A percentile compares a stretch with the other conserved stretches of the same genome.
These are phyloP conservation scores for Lymantria dispar DNA, from an alignment of 2,888 invertebrate species.

Conservation along the genomic window DNA sequence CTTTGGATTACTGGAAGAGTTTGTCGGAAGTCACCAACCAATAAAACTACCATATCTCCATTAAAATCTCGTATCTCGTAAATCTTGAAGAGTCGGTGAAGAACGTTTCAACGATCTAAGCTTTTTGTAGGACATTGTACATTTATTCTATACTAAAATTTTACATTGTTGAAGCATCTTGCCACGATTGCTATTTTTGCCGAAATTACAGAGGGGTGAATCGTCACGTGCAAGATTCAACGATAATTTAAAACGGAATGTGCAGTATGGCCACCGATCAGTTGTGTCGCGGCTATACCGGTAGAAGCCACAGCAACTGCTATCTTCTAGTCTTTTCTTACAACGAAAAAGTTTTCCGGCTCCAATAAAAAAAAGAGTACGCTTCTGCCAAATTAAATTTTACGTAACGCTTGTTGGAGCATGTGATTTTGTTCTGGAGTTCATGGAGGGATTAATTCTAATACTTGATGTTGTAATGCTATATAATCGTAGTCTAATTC, in stretches of 20 bases:
- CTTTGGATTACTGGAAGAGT: conserved; percentile 21
- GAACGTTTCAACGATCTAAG: conserved; percentile 8
- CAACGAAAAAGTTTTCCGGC: conserved; percentile 14
- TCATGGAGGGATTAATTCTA: conserved; percentile 13
- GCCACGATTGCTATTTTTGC: conserved; percentile 19
- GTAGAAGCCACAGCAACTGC: conserved; percentile 16
- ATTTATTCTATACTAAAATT: conserved; percentile 31
- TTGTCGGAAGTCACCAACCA: conserved; percentile 16
- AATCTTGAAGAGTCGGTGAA: conserved; percentile 3
- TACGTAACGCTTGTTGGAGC: conserved; percentile 12
- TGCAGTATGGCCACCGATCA: conserved; percentile 5
- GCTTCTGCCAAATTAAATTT: conserved; percentile 13
- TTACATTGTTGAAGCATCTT: conserved; percentile 15
- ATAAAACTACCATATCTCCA: conserved; percentile 18
- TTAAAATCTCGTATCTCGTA: conserved; percentile 17
- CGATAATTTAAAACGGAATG: conserved; percentile 1
- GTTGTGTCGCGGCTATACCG: neutral
- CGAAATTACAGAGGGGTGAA: conserved; percentile 22
- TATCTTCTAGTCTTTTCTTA: conserved; percentile 21
- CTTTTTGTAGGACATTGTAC: conserved; percentile 27
- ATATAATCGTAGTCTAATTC: conserved; percentile 17
- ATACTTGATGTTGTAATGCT: conserved; percentile 7
- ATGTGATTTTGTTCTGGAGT: conserved; percentile 14
- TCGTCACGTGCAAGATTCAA: conserved; percentile 21
- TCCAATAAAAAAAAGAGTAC: conserved; percentile 16